phyloP scores from a whole-genome alignment of 2,113 vertebrate genomes.

The Nothoprocta perdicaria region DNA sequence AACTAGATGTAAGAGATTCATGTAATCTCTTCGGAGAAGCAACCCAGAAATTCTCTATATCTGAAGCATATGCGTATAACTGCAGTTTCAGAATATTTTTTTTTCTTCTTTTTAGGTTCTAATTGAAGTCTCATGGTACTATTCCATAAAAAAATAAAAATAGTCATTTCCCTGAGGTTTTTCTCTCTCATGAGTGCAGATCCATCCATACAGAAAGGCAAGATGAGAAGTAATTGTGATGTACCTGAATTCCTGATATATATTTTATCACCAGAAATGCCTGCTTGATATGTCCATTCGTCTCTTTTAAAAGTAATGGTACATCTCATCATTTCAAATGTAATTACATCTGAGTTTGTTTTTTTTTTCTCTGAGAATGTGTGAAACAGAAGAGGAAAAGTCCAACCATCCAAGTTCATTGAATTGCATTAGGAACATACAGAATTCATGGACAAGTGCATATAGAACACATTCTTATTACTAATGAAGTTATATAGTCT shows the following conservation, averaged over 20 bases:
- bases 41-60: neutral
- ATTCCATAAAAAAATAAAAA: neutral
- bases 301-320: no score
- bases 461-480: neutral
- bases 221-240: neutral
- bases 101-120: neutral
- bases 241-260: neutral
- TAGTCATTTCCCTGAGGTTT: neutral
- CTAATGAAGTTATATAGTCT: neutral
- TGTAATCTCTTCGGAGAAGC: neutral
- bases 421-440: neutral
- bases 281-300: no score
- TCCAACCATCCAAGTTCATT: neutral
- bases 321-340: no score
- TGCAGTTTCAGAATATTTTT: neutral
- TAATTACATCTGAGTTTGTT: neutral
- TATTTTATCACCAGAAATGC: no score
- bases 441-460: neutral
- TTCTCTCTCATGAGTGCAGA: neutral
- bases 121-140: fast-evolving
- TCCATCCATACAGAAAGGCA: neutral
- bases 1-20: neutral
- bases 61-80: neutral
- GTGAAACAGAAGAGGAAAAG: neutral
- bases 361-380: neutral